Conservation (phyloP, 2,113 vertebrate species). For the Petromus typicus region DNA sequence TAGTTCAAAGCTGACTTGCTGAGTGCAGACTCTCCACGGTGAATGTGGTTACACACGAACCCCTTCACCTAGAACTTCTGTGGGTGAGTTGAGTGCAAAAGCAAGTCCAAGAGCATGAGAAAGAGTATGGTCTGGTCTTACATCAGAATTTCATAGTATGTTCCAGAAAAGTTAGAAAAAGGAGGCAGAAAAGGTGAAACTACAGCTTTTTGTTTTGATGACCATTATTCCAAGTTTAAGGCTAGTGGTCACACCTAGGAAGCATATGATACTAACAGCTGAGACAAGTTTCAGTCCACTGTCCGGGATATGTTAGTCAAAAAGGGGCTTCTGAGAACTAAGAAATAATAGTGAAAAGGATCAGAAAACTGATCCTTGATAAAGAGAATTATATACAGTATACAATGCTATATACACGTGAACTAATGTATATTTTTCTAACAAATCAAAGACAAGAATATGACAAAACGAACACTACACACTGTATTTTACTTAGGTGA, state of each 20-base stretch:
- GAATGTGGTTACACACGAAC: not conserved
- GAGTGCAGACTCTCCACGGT: not conserved
- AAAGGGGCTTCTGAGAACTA: not conserved
- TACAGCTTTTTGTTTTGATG: not conserved
- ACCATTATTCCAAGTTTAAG: not conserved
- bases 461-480: not conserved
- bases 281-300: not conserved
- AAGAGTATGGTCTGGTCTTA: not conserved
- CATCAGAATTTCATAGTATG: not conserved
- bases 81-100: not conserved
- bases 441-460: not conserved
- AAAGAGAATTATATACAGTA: not conserved
- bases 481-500: not conserved
- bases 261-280: not conserved
- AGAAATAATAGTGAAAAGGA: not conserved
- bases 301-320: not conserved
- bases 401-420: not conserved
- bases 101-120: not conserved
- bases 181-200: not conserved
- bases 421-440: not conserved
- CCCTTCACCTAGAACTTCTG: not conserved
- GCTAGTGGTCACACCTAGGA: not conserved
- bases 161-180: not conserved
- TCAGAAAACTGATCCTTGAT: not conserved
- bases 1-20: conserved; percentile 54